Percentiles rank a stretch among this genome's conserved stretches.
phyloP scores from a whole-genome alignment of 2,797 vertebrate genomes.

The Prunella strophiata region DNA sequence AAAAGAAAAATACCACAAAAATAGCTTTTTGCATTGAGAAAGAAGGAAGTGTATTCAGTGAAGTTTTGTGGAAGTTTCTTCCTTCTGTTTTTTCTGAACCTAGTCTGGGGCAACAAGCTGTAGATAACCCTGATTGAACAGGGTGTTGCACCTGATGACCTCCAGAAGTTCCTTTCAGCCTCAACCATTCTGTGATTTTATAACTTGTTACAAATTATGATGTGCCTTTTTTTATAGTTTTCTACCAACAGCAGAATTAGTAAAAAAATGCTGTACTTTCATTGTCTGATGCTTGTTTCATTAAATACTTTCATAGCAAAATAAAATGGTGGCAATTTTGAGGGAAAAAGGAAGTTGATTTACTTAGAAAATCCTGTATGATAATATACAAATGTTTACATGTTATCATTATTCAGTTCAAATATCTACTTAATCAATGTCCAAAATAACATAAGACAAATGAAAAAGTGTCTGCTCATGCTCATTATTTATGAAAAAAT shows the following conservation, averaged over 20 bases:
- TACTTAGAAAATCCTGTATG: rapidly evolving
- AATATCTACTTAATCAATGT: background rate
- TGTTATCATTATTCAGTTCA: background rate
- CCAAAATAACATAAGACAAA: background rate
- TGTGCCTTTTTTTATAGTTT: background rate
- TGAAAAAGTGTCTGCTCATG: background rate
- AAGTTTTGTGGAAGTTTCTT: background rate
- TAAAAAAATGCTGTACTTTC: background rate
- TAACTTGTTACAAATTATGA: background rate
- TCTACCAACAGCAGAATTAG: rapidly evolving
- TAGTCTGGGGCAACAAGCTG: background rate
- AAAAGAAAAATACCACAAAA: background rate
- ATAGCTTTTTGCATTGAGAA: rapidly evolving
- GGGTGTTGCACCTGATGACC: rapidly evolving
- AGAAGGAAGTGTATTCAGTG: background rate
- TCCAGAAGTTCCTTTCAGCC: background rate
- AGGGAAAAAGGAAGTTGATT: background rate
- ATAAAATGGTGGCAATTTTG: background rate
- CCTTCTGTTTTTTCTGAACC: background rate
- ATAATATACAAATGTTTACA: background rate
- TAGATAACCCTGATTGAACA: background rate
- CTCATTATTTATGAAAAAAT: background rate
- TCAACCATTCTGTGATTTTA: background rate
- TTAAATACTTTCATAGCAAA: background rate
- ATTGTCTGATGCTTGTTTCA: background rate